Conservation (phyloP, 2,113 vertebrate genomes). For the Salvator merianae region DNA sequence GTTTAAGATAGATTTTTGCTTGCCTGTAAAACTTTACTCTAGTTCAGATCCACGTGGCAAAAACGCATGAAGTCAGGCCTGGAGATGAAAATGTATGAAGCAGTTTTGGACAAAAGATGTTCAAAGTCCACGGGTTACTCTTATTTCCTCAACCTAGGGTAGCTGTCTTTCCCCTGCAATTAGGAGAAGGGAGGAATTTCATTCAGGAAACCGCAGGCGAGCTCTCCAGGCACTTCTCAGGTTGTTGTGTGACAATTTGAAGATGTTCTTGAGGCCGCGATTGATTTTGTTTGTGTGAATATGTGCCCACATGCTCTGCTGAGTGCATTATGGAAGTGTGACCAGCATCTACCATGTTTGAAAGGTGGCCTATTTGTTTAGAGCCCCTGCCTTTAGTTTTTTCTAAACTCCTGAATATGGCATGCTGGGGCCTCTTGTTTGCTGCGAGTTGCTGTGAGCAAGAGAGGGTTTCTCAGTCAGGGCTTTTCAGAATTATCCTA, state of each 20-base stretch:
- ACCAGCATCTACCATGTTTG: background rate
- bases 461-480: background rate
- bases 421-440: constrained; percentile 31
- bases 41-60: constrained; percentile 21
- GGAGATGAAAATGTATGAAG: constrained; percentile 13
- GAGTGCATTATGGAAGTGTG: background rate
- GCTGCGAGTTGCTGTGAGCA: background rate
- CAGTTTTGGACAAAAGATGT: background rate
- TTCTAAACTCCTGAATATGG: background rate
- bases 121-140: background rate
- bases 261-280: constrained; percentile 20
- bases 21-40: background rate
- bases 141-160: background rate
- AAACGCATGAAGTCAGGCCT: constrained; percentile 8
- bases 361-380: constrained; percentile 24
- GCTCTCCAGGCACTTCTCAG: background rate
- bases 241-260: background rate
- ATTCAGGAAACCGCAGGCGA: constrained; percentile 14
- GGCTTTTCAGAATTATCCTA: background rate
- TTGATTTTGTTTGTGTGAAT: background rate
- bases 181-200: constrained; percentile 10
- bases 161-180: background rate
- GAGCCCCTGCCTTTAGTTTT: constrained; percentile 1
- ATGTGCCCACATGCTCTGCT: background rate
- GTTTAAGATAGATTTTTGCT: constrained; percentile 28